Base-by-base conservation (phyloP, 2,113 vertebrate genomes). In the Gracilinanus agilis region DNA sequence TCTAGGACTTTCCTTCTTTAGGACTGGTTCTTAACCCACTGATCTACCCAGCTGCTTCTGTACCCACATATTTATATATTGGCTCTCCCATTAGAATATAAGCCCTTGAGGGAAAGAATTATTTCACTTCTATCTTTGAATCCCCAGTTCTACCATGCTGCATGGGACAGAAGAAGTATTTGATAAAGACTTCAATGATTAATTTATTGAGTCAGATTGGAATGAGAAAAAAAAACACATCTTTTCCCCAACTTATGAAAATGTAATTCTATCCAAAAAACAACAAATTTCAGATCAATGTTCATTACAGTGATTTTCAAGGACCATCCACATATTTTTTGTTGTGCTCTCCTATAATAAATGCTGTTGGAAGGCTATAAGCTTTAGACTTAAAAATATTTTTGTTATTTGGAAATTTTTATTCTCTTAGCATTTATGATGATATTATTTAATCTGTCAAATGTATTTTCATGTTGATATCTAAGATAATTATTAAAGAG, bases 351-450 rank as follows among this genome's bases (percentile, higher is more conserved):
- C 53, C 83, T 56, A 90, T 49, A 12, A 49, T 40, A 9, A 56
- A 55, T 54, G 44, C 19, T 58, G 1, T 88, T 90, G 49, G 24
- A 93, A 90, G 24, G 19, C 19, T 0, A 55, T 75, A 29, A 55
- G 89, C 49, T 93, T 49, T 92, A 19, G 55, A 55, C 91, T 56
- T 56, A 58, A 93, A 91, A 93, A n/a, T 75, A 91, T 93, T 90
- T 83, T 1, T 54, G 24, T 55, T 75, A 16, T 12, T 89, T 23
- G 19, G 55, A 34, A 23, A 53, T 27, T n/a, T 94, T 88, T 27
- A 55, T 91, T 94, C 92, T 94, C 25, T 91, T 49, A 40, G 40
- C 95, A 44, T 92, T 24, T 90, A 44, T 88, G 44, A 54, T 90
- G 49, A 83, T 55, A 55, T 24, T 29, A 34, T 93, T 56, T 90